These are phyloP conservation scores for Hydropsyche betteni DNA, from an alignment of 2,888 invertebrate species.

Conservation along the genomic window DNA sequence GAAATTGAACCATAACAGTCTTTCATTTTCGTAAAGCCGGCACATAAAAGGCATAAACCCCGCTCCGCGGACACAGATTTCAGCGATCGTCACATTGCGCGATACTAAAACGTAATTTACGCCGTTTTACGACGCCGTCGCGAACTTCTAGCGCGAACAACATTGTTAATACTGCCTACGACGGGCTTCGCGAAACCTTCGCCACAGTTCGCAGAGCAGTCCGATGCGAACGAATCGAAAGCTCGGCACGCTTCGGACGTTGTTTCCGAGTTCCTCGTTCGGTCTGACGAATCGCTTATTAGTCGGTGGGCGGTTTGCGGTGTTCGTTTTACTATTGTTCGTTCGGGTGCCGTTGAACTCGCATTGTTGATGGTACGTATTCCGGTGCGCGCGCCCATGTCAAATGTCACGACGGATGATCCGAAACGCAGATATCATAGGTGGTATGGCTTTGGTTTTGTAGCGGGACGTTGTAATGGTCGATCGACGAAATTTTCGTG, in stretches of 20 bases:
- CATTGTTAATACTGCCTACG: background rate
- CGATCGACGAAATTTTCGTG: too few relatives aligned
- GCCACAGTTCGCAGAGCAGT: background rate
- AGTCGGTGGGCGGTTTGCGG: too few relatives aligned
- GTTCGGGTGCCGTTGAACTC: too few relatives aligned
- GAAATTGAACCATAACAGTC: too few relatives aligned
- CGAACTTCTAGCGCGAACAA: background rate
- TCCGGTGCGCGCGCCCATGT: constrained; percentile 17
- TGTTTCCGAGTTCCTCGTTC: background rate
- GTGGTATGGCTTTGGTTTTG: too few relatives aligned
- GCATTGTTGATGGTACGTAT: background rate
- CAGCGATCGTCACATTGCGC: constrained; percentile 23
- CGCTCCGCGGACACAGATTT: too few relatives aligned
- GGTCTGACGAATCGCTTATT: too few relatives aligned
- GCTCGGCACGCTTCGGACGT: background rate
- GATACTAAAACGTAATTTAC: constrained; percentile 26
- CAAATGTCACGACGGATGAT: constrained; percentile 25
- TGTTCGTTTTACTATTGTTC: too few relatives aligned
- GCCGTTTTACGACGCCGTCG: constrained; percentile 9
- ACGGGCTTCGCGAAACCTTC: background rate
- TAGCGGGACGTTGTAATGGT: too few relatives aligned
- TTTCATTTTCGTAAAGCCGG: too few relatives aligned
- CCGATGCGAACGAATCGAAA: background rate
- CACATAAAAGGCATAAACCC: too few relatives aligned
- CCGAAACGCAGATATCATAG: background rate